Percentiles rank a stretch among this genome's conserved stretches.
These are phyloP conservation scores for Caerostris extrusa DNA, from an alignment of 1,140 invertebrate genomes.

Conservation along the genomic window DNA sequence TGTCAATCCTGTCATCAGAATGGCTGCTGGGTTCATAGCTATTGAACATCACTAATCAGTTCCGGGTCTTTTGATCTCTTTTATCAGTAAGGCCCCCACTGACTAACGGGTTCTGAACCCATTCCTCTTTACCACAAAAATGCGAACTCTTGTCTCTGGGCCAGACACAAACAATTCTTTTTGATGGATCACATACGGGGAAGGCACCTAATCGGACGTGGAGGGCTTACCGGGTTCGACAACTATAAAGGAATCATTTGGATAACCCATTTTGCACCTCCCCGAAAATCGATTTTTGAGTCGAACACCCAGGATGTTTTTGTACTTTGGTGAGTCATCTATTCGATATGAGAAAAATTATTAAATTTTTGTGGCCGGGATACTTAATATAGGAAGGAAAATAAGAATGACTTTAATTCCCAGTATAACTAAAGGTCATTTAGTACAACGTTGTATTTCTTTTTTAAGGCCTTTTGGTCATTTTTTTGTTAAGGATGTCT, in stretches of 20 bases:
- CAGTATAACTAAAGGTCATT: too few species aligned
- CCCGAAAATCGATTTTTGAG: background rate
- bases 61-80: slow-evolving; percentile 17
- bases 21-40: background rate
- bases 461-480: too few species aligned
- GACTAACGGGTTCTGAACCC: slow-evolving; percentile 6
- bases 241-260: slow-evolving; percentile 20
- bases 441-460: too few species aligned
- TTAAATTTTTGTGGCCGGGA: too few species aligned
- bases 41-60: slow-evolving; percentile 4
- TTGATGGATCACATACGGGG: slow-evolving; percentile 56
- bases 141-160: slow-evolving; percentile 58
- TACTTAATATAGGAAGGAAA: too few species aligned
- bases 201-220: slow-evolving; percentile 42
- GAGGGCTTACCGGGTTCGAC: background rate
- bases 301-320: background rate
- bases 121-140: slow-evolving; percentile 63
- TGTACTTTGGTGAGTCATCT: slow-evolving; percentile 4
- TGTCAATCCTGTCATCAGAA: slow-evolving; percentile 23
- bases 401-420: too few species aligned
- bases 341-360: too few species aligned
- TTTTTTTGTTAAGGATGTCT: too few species aligned
- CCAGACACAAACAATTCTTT: slow-evolving; percentile 56
- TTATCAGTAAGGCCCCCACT: background rate
- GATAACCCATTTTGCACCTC: slow-evolving; percentile 44